Percentiles rank a stretch among this genome's conserved stretches.
Evolutionary conservation across 2,113 vertebrate genomes (phyloP).

Genomic region (Eudyptes chrysolophus): DNA sequence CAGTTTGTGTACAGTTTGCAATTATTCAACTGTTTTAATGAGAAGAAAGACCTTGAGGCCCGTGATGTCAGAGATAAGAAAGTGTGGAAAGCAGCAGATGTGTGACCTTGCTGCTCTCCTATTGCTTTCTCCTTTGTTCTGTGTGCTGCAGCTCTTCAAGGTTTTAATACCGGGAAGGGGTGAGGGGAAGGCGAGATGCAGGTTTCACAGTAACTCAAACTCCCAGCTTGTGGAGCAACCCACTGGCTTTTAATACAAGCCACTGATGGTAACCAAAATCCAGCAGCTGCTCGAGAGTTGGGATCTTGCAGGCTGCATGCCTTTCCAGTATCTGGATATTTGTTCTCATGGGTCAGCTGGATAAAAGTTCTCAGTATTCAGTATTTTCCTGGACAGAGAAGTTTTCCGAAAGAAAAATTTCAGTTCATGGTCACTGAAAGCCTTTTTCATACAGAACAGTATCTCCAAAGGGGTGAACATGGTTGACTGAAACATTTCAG

Average conservation of each 20-base stretch:
- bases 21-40: slow-evolving; percentile 85
- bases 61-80: slow-evolving; percentile 83
- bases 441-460: not conserved
- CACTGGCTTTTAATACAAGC: not conserved
- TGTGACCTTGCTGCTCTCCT: slow-evolving; percentile 66
- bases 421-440: not conserved
- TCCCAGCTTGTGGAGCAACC: not conserved
- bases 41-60: slow-evolving; percentile 79
- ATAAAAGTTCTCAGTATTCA: not conserved
- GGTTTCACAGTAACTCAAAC: not conserved
- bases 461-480: not conserved
- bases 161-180: slow-evolving; percentile 53
- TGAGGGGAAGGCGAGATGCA: not conserved
- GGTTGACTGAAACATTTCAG: not conserved
- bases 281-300: not conserved
- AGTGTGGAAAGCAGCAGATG: slow-evolving; percentile 74
- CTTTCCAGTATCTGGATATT: not conserved
- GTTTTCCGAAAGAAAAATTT: not conserved
- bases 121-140: slow-evolving; percentile 67
- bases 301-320: not conserved
- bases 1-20: slow-evolving; percentile 80
- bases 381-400: not conserved
- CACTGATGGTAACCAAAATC: not conserved
- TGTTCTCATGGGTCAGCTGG: not conserved
- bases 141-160: slow-evolving; percentile 59